Conservation (phyloP, 2,113 vertebrate genomes). For the Hypocryptadius cinnamomeus region DNA sequence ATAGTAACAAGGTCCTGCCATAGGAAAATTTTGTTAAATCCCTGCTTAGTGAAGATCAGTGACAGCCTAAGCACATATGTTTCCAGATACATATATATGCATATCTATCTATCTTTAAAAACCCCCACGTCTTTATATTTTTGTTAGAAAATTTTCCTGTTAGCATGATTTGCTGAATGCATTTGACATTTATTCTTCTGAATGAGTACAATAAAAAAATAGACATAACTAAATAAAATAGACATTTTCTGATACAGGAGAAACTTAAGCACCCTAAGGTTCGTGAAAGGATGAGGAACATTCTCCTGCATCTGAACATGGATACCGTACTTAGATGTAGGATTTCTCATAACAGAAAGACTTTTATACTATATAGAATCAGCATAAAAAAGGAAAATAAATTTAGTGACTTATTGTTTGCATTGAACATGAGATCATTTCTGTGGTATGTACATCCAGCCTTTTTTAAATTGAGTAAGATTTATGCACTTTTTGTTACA, state of each 20-base stretch:
- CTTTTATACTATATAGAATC: neutral
- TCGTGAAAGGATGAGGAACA: neutral
- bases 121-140: neutral
- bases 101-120: neutral
- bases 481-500: neutral
- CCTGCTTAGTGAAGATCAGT: neutral
- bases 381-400: neutral
- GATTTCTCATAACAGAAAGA: neutral
- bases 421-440: neutral
- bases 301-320: neutral
- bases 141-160: neutral
- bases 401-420: neutral
- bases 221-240: neutral
- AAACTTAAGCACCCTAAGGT: neutral
- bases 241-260: neutral
- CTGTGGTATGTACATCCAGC: neutral
- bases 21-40: neutral
- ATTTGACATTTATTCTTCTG: neutral
- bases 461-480: neutral
- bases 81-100: neutral
- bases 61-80: neutral
- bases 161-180: neutral
- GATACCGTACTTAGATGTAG: neutral
- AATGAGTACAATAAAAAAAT: neutral
- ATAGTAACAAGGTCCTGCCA: neutral